Evolutionary conservation across 1,140 invertebrate species (phyloP), one percentile per base, ranked within the genome.

Genomic region (Anastatus disparis): DNA sequence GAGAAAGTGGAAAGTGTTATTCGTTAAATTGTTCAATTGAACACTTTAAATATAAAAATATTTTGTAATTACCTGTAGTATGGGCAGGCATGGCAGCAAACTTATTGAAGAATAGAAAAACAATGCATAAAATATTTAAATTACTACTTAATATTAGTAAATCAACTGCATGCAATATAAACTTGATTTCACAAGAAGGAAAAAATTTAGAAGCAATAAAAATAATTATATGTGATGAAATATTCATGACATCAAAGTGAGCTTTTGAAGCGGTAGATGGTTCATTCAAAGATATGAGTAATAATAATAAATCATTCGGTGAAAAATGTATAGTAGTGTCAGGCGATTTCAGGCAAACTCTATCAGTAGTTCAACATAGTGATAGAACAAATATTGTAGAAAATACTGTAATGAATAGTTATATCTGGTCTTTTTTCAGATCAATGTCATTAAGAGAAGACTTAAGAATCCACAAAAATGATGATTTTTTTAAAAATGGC

Each of bases 291-390:
- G 71, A 72, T 46, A 35, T 72, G 17, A 42, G 38, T 40, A 61
- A 62, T 42, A 62, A 50, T 26, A 42, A 68, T 35, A 55, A 68
- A 58, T 52, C 40, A 24, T 72, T 66, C 52, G 70, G 70, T 17
- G 63, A 63, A 9, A 66, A 66, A 58, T 27, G 66, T 50, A 44
- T 63, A 22, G 35, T 68, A 13, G 26, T 67, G 15, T 53, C 35
- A 8, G 70, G 61, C 17, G 70, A 71, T 65, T 71, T 63, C 27
- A 35, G 70, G 13, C 62, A 71, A 38, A 71, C 55, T 22, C 27
- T 72, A 46, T 58, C 71, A 46, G 35, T 72, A 17, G 46, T 72
- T 26, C 27, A 35, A 62, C 42, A 59, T 52, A 53, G 62, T 17
- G 59, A 13, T 20, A 58, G 55, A 35, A 61, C 62, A 20, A 0